phyloP scores from a whole-genome alignment of 2,113 vertebrate species.

The Clupea harengus region DNA sequence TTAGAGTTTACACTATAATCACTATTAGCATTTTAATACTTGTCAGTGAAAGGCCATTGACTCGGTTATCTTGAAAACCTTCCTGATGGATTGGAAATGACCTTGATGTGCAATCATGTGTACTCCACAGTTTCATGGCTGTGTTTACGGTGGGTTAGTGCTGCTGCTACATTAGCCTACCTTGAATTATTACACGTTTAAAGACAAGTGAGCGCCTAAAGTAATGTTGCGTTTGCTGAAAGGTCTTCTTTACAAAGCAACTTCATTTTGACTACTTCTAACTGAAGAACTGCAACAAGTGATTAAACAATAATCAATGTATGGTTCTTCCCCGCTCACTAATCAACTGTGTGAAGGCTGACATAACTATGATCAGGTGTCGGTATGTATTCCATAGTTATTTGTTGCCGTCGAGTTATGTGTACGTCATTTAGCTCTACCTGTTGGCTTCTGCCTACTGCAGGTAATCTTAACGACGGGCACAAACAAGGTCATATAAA shows the following conservation, averaged over 20 bases:
- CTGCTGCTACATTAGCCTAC: neutral
- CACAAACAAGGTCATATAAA: conserved; percentile 29
- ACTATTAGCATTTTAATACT: neutral
- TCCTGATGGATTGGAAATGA: neutral
- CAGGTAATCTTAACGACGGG: neutral
- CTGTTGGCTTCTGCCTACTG: neutral
- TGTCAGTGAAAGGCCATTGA: neutral
- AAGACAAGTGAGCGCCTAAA: neutral
- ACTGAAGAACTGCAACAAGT: neutral
- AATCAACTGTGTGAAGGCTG: neutral
- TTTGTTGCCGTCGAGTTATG: neutral
- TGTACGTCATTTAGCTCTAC: neutral
- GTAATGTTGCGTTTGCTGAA: neutral
- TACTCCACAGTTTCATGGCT: neutral
- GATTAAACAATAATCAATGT: neutral
- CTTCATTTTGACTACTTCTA: neutral
- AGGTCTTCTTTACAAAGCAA: neutral
- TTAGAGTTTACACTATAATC: neutral
- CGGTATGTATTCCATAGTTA: neutral
- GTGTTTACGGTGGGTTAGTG: neutral
- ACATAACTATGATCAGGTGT: neutral
- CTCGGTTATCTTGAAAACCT: neutral
- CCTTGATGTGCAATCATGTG: neutral
- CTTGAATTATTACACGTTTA: neutral
- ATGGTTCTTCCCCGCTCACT: neutral